A percentile compares a stretch with the other conserved stretches of the same genome.
These are phyloP conservation scores for Seriola quinqueradiata DNA, from an alignment of 2,113 vertebrate genomes.

Conservation along the genomic window DNA sequence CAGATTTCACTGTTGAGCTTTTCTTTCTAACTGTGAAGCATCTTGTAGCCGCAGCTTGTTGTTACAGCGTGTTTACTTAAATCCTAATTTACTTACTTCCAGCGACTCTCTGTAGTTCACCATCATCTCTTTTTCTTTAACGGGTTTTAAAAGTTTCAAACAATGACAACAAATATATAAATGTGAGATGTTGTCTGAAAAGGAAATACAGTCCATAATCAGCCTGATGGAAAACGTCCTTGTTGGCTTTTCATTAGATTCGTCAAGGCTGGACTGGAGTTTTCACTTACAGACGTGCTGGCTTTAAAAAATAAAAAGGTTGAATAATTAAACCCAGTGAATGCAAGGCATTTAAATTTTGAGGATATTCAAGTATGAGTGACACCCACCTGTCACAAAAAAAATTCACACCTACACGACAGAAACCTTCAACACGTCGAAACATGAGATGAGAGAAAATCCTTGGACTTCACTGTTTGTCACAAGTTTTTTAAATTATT, in stretches of 20 bases:
- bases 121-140: too few species aligned
- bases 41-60: too few species aligned
- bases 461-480: neutral
- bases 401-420: neutral
- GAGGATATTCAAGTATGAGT: neutral
- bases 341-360: neutral
- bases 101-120: too few species aligned
- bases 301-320: neutral
- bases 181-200: too few species aligned
- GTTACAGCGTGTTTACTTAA: too few species aligned
- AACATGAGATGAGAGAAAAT: neutral
- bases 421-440: neutral
- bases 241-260: neutral
- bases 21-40: too few species aligned
- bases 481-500: constrained; percentile 1
- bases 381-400: neutral
- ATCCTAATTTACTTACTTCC: too few species aligned
- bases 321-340: neutral
- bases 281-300: neutral
- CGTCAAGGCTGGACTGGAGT: constrained; percentile 1
- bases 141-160: too few species aligned
- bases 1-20: too few species aligned
- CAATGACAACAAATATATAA: too few species aligned
- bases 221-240: too few species aligned
- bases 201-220: too few species aligned